Evolutionary conservation across 2,888 invertebrate species (phyloP).

Genomic region (Acanthosoma haemorrhoidale): DNA sequence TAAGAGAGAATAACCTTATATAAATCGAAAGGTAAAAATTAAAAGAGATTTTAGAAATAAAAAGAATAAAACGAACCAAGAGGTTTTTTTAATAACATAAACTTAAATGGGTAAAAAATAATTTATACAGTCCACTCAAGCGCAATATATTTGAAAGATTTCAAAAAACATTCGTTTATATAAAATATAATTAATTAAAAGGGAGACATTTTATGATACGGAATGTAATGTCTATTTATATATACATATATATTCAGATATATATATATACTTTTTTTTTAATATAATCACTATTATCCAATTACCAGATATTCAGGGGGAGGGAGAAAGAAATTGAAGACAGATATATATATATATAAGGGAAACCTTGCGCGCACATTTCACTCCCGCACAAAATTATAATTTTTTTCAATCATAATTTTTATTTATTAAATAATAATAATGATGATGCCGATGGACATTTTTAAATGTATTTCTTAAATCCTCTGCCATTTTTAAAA

Average conservation of each 20-base stretch:
- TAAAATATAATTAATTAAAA: conserved; percentile 38
- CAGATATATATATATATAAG: not conserved
- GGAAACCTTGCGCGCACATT: conserved; percentile 17
- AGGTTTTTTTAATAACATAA: conserved; percentile 2
- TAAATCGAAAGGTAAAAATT: conserved; percentile 28
- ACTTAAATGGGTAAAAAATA: conserved; percentile 35
- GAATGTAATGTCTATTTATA: conserved; percentile 36
- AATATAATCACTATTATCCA: not conserved
- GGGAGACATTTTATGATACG: conserved; percentile 33
- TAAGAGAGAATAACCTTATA: conserved; percentile 26
- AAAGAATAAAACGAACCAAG: conserved; percentile 1
- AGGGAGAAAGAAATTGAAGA: conserved; percentile 11
- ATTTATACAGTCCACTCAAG: conserved; percentile 39
- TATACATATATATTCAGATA: not conserved
- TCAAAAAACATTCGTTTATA: conserved; percentile 38
- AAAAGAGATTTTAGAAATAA: conserved; percentile 21
- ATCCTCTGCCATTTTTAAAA: not conserved
- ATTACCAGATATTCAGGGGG: not conserved
- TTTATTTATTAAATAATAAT: conserved; percentile 15
- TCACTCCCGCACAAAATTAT: conserved; percentile 27
- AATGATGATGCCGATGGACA: conserved; percentile 17
- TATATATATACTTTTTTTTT: conserved; percentile 1
- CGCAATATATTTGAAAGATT: conserved; percentile 38
- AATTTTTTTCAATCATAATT: conserved; percentile 14
- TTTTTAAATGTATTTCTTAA: conserved; percentile 14